Base-by-base conservation (phyloP, 2,113 vertebrate species). In the Varanus komodoensis region DNA sequence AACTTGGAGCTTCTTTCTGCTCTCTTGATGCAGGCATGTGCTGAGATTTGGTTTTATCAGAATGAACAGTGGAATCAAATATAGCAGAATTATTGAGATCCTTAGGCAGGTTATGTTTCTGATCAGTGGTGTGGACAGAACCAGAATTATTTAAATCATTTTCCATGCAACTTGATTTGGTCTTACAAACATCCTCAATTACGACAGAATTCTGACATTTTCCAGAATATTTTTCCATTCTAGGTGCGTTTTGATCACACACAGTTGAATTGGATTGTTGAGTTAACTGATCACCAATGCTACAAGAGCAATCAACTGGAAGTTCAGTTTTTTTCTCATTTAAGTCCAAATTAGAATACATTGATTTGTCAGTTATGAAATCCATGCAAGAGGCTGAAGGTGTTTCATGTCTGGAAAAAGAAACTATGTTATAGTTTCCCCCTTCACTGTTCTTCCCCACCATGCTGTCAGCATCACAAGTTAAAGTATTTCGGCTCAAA, bases 321-420 rank as follows among this genome's bases (percentile, higher is more conserved):
- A 87, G 91, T 23, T 95, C 4, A 0, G 50, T 64, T 21, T 93
- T 89, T 89, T 94, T 88, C 19, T 84, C 91, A 78, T 88, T 95
- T 93, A 90, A 87, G 69, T 93, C 95, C 83, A 82, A 38, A 75
- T 87, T 38, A 68, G 94, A 92, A 82, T 90, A 94, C 89, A 91
- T 89, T 89, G 77, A 84, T 86, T 96, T 93, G 85, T 92, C 93
- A 83, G 73, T 54, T 67, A 74, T 38, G 64, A 91, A 78, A 73
- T 92, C 92, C 83, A 93, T 32, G 2, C 83, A 87, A 89, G 94
- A 69, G 69, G 93, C 75, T 82, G 92, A 89, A 93, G 93, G 91
- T 81, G 91, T 94, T 73, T 96, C 92, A 68, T 93, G 94, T 92
- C 91, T 68, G 92, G 86, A 90, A 88, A 91, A 94, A 78, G 92